Evolutionary conservation across 2,888 invertebrate genomes (phyloP).

Genomic region (Brachycybe producta): DNA sequence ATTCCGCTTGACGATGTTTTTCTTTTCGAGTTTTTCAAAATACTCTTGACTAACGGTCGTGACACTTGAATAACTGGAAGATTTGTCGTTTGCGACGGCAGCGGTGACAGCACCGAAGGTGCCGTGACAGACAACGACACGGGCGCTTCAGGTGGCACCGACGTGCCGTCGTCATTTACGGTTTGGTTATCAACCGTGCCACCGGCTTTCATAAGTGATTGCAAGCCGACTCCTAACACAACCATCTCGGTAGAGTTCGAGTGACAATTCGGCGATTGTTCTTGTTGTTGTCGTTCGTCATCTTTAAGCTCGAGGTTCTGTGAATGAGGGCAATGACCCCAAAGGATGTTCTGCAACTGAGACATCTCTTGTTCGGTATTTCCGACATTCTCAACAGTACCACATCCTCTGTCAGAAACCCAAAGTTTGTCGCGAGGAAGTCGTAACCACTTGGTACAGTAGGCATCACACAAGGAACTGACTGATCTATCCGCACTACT

Average conservation of each 20-base stretch:
- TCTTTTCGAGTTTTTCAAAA: background rate
- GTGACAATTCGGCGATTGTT: background rate
- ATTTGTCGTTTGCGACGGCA: too few species aligned
- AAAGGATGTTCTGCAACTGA: background rate
- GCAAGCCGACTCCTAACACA: conserved; percentile 12
- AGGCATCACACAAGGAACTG: conserved; percentile 1
- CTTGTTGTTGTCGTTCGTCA: background rate
- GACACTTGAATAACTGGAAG: background rate
- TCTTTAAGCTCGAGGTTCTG: background rate
- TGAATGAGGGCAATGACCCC: background rate
- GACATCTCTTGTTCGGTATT: background rate
- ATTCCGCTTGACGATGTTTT: too few species aligned
- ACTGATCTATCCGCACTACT: conserved; percentile 1
- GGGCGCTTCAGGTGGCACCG: too few species aligned
- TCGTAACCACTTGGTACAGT: conserved; percentile 8
- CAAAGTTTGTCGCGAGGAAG: background rate
- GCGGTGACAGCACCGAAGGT: too few species aligned
- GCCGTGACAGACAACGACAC: background rate
- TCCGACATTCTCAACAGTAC: background rate
- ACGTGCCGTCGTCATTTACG: too few species aligned
- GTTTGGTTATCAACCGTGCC: too few species aligned
- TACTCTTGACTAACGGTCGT: background rate
- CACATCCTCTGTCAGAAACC: background rate
- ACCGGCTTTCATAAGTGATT: conserved; percentile 14
- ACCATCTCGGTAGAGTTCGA: conserved; percentile 3